Percentiles rank a stretch among this genome's conserved stretches.
phyloP scores from a whole-genome alignment of 2,797 vertebrate genomes.

The Rhynchotus rufescens region DNA sequence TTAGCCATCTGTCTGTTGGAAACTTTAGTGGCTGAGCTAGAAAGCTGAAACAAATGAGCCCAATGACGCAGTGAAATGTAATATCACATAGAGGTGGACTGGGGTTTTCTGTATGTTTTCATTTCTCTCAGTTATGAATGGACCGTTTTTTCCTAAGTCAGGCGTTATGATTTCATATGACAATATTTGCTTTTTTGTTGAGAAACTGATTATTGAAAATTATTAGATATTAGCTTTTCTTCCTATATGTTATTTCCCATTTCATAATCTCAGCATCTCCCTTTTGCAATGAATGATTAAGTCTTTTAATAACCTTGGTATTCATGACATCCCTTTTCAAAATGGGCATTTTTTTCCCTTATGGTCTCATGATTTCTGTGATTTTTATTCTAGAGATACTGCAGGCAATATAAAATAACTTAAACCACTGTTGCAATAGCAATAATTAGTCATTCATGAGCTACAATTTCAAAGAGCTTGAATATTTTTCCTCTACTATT shows the following conservation, averaged over 20 bases:
- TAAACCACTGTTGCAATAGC: neutral
- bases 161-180: neutral
- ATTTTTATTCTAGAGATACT: slow-evolving; percentile 18
- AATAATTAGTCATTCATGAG: slow-evolving; percentile 38
- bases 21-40: slow-evolving; percentile 64
- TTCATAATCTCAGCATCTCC: neutral
- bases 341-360: neutral
- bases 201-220: neutral
- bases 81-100: slow-evolving; percentile 21
- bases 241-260: neutral
- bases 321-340: neutral
- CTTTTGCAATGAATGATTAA: neutral
- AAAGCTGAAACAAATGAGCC: slow-evolving; percentile 66
- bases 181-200: neutral
- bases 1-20: slow-evolving; percentile 83
- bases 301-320: neutral
- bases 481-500: slow-evolving; percentile 8
- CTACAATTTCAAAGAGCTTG: slow-evolving; percentile 11
- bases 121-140: neutral
- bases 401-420: slow-evolving; percentile 21
- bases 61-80: slow-evolving; percentile 64
- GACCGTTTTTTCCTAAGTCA: neutral
- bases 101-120: neutral
- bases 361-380: neutral
- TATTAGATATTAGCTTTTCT: neutral